Base-by-base conservation (phyloP, 1,140 invertebrate species). In the Philotrypesis tridentata region DNA sequence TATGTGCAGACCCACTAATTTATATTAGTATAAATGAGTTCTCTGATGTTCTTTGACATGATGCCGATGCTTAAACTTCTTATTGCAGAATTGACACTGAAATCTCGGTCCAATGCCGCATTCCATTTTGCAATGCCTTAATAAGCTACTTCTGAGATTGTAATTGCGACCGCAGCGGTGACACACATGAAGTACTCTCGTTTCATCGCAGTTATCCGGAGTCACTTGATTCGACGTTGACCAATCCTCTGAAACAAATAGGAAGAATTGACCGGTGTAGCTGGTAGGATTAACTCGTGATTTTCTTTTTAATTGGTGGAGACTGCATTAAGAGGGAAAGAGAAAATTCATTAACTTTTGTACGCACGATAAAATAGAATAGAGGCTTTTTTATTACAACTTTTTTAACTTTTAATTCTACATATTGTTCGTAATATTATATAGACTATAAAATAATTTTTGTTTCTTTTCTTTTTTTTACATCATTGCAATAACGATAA, bases 21-120 rank as follows among this genome's bases (percentile, higher is more conserved):
- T n/a, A n/a, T n/a, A n/a, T n/a, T 55, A 17, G 48, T 55, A 29
- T 80, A 9, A 40, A 70, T 91, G 88, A 8, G 87, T 89, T 14
- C 82, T 86, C 29, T 88, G 79, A 72, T 92, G 91, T 84, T 90
- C 89, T 29, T 87, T 86, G 37, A 92, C 83, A 67, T 92, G 91
- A 80, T 92, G 90, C 12, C 91, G 91, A 85, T 93, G 93, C 81
- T 92, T 93, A 82, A 92, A 92, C 63, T 91, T 89, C 75, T 90
- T 91, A 14, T 89, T 88, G 85, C 93, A 94, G 48, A 88, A 86
- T 1, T 84, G 83, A 72, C 93, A 94, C 23, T 90, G 88, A 86
- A 93, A 94, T 85, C 91, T 89, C 2, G 93, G 93, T 12, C 89
- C 89, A 21, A 93, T 91, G n/a, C 93, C 93, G 82, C 93, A 94